Conservation (phyloP, 2,113 vertebrate species). For the Protobothrops flavoviridis region DNA sequence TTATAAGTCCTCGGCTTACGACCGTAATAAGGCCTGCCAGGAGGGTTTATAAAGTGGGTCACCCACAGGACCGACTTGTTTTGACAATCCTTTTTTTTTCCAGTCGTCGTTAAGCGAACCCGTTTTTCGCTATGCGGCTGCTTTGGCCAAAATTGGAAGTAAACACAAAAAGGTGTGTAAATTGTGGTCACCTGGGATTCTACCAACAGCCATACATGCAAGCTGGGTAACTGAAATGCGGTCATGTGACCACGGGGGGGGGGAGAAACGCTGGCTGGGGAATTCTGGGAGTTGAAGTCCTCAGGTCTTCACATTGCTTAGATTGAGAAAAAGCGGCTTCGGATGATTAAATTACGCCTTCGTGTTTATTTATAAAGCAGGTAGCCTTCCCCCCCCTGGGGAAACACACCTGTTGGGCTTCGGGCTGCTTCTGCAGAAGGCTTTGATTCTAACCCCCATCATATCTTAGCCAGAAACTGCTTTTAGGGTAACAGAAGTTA, state of each 20-base stretch:
- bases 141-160: too few species aligned
- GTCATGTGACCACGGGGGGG: background rate
- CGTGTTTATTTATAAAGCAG: background rate
- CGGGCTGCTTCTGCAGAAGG: background rate
- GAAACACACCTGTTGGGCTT: background rate
- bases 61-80: too few species aligned
- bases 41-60: too few species aligned
- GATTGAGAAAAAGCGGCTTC: background rate
- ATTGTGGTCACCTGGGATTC: too few species aligned
- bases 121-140: too few species aligned
- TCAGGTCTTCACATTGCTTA: background rate
- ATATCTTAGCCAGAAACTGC: background rate
- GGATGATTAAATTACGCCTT: background rate
- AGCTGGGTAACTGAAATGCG: background rate
- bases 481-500: background rate
- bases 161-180: too few species aligned
- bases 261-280: background rate
- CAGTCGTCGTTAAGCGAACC: too few species aligned
- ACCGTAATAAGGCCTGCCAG: too few species aligned
- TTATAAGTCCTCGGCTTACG: too few species aligned
- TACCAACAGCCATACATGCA: background rate
- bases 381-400: accelerated
- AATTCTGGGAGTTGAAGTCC: background rate
- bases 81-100: too few species aligned
- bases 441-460: background rate